phyloP scores from a whole-genome alignment of 2,888 invertebrate genomes.

The Oxytorus armatus region DNA sequence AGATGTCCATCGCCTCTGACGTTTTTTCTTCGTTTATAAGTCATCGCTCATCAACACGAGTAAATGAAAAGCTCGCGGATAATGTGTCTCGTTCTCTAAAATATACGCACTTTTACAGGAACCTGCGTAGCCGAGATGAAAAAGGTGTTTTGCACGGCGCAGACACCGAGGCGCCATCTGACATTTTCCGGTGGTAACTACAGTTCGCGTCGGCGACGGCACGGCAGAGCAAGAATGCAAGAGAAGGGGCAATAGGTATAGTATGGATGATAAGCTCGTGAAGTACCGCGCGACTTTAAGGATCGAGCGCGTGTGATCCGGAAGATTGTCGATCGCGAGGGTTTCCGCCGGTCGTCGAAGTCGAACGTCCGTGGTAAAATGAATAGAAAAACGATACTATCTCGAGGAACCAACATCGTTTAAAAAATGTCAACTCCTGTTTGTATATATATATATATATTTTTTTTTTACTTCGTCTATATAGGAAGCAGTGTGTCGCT shows the following conservation, averaged over 20 bases:
- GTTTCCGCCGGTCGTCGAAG: slow-evolving; percentile 50
- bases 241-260: slow-evolving; percentile 21
- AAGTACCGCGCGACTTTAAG: slow-evolving; percentile 61
- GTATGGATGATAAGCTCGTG: slow-evolving; percentile 35
- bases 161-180: slow-evolving; percentile 7
- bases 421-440: slow-evolving; percentile 32
- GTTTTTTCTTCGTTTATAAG: slow-evolving; percentile 91
- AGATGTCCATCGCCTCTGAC: slow-evolving; percentile 92
- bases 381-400: background rate
- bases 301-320: slow-evolving; percentile 62
- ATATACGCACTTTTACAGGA: no score
- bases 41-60: slow-evolving; percentile 84
- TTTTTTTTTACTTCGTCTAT: slow-evolving; percentile 29
- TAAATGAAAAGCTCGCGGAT: no score
- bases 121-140: no score
- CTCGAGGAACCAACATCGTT: background rate
- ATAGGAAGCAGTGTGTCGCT: slow-evolving; percentile 64
- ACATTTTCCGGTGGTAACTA: background rate
- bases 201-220: no score
- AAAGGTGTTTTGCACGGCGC: slow-evolving; percentile 9
- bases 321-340: slow-evolving; percentile 63
- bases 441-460: no score
- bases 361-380: slow-evolving; percentile 20
- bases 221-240: background rate
- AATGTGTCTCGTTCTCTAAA: no score